Base-by-base conservation (phyloP, 2,888 invertebrate species). In the Himalopsyche anomala region DNA sequence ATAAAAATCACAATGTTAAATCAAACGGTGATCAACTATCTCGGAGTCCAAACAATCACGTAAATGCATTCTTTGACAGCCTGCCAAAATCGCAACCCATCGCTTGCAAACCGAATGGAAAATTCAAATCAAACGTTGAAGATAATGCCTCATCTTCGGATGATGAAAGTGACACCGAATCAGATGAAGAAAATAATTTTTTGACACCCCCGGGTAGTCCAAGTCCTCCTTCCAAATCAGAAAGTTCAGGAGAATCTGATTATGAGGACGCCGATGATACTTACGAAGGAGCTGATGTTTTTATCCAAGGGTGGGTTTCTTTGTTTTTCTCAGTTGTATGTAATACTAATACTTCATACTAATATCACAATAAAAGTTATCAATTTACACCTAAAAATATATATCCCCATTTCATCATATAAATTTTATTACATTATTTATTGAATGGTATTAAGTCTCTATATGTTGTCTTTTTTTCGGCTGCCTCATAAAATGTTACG, bases 251-350 rank as follows among this genome's bases (percentile, higher is more conserved):
- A 38, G 89, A 90, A 45, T 90, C 91, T 5, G 91, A 92, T 69
- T 91, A 93, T 40, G 93, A 93, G 80, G 92, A 93, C 54, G 91
- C 92, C 89, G 91, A 91, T 56, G 36, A 28, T 38, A 74, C 19
- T 38, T 74, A 12, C 5, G 89, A 91, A 54, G 94, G 92, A 51
- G 94, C 94, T 19, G 92, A 93, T 86, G 92, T 94, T 87, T 95
- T 95, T 91, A 94, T 96, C 90, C 94, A 96, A 89, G 96, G 96
- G 96, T 96, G 91, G 80, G 86, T 88, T 84, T 74, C 69, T 79
- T 86, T 55, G 84, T 82, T 36, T 15, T 51, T 15, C 15, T 51
- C 51, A 42, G 8, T 42, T 2, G 28, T 28, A 28, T 45, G 9
- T 45, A 11, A 45, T 45, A 45, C 2, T 45, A 45, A 45, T 45